Conservation (phyloP, 2,797 vertebrate genomes). For the Falco berigora region DNA sequence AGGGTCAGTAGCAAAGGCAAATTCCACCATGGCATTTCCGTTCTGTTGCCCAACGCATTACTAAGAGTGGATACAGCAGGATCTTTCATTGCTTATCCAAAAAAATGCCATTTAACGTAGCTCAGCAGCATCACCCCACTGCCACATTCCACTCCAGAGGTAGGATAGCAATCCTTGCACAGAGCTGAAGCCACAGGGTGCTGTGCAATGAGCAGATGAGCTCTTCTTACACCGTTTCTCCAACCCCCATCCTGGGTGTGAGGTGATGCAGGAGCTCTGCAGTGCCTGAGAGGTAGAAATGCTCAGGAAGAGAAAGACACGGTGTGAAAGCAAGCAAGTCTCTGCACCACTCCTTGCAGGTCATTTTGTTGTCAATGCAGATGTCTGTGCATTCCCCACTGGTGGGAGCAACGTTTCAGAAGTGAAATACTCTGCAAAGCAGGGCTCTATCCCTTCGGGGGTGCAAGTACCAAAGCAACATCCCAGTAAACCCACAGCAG, state of each 20-base stretch:
- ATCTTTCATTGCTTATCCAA: conserved; percentile 10
- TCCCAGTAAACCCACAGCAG: background rate
- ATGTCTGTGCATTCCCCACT: background rate
- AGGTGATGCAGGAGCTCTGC: background rate
- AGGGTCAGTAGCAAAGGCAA: conserved; percentile 53
- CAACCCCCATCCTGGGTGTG: accelerated
- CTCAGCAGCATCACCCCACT: background rate
- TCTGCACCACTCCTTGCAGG: background rate
- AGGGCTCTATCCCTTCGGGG: background rate
- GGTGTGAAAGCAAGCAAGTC: background rate
- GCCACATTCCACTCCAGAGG: background rate
- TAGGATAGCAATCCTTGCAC: background rate
- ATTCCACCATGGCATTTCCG: conserved; percentile 52
- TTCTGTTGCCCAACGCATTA: background rate
- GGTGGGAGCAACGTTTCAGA: background rate
- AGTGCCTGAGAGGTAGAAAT: background rate
- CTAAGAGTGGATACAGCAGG: background rate
- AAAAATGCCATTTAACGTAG: background rate
- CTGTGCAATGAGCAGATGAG: background rate
- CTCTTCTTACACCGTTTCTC: background rate
- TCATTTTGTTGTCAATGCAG: accelerated
- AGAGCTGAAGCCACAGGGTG: background rate
- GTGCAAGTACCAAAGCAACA: background rate
- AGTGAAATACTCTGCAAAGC: background rate
- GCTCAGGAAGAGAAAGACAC: background rate